Conservation (phyloP, 2,113 vertebrate genomes). For the Caranx melampygus region DNA sequence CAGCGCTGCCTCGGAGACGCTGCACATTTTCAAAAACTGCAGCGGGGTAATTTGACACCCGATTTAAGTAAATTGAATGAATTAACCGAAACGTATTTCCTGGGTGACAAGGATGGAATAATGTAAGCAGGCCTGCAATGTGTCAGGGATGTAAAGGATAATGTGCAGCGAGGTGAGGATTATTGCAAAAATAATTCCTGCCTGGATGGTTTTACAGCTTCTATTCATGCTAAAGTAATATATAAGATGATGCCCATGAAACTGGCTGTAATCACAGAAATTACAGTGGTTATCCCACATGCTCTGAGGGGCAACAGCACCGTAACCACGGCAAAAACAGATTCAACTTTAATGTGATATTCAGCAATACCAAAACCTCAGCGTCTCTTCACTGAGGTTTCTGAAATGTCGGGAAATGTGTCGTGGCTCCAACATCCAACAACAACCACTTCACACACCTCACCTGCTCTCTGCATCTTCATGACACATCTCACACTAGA, state of each 20-base stretch:
- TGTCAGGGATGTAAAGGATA: background rate
- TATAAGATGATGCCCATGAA: slow-evolving; percentile 22
- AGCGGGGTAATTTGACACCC: slow-evolving; percentile 3
- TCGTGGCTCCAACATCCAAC: too few relatives aligned
- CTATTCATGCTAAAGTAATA: slow-evolving; percentile 13
- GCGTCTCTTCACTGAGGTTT: background rate
- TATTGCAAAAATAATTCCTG: slow-evolving; percentile 30
- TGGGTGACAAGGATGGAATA: background rate
- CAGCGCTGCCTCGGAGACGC: background rate
- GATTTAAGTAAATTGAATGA: slow-evolving; percentile 27
- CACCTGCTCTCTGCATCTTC: background rate
- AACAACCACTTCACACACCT: background rate
- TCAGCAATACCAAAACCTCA: background rate
- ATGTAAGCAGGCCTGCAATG: slow-evolving; percentile 1
- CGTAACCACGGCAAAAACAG: slow-evolving; percentile 10
- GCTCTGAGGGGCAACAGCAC: background rate
- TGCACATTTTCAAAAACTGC: slow-evolving; percentile 9
- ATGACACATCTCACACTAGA: background rate
- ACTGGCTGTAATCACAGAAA: slow-evolving; percentile 26
- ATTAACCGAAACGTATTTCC: slow-evolving; percentile 22
- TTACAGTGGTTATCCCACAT: slow-evolving; percentile 10
- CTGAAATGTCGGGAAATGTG: background rate
- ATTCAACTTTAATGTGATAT: background rate
- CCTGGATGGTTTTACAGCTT: slow-evolving; percentile 34
- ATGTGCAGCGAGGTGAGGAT: slow-evolving; percentile 41